phyloP scores from a whole-genome alignment of 2,797 vertebrate species.

The Gymnoscopelus microlampas region DNA sequence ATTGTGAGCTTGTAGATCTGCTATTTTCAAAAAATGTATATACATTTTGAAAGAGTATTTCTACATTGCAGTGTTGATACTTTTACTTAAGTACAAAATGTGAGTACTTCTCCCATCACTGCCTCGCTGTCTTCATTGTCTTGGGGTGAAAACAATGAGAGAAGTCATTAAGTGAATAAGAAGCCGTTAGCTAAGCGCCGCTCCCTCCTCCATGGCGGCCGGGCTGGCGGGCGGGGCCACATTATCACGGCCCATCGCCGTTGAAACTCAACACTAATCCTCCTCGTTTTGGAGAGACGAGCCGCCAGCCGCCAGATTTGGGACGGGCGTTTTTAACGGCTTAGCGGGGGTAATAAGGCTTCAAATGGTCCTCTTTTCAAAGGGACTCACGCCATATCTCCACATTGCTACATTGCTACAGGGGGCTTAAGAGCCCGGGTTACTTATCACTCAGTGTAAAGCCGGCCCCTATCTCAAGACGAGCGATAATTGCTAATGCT shows the following conservation, averaged over 20 bases:
- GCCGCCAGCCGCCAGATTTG: slow-evolving; percentile 63
- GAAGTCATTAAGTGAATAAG: slow-evolving; percentile 39
- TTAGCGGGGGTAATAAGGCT: slow-evolving; percentile 69
- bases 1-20: no score
- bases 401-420: slow-evolving; percentile 58
- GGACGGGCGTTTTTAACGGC: slow-evolving; percentile 68
- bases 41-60: no score
- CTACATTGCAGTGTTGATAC: no score
- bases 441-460: slow-evolving; percentile 62
- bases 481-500: slow-evolving; percentile 63
- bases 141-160: slow-evolving; percentile 21
- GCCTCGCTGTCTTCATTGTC: slow-evolving; percentile 30
- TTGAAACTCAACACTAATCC: slow-evolving; percentile 73
- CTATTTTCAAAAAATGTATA: no score
- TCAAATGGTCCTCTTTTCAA: slow-evolving; percentile 70
- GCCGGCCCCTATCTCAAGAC: slow-evolving; percentile 53
- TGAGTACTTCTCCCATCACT: slow-evolving; percentile 12
- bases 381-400: slow-evolving; percentile 59
- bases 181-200: slow-evolving; percentile 52
- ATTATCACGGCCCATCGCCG: slow-evolving; percentile 69
- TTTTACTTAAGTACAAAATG: no score
- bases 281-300: slow-evolving; percentile 66
- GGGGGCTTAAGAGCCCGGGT: slow-evolving; percentile 63
- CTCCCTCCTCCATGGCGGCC: slow-evolving; percentile 43
- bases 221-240: slow-evolving; percentile 56